These are phyloP conservation scores for Patiria pectinifera DNA, from an alignment of 53 echinoderm and acorn worm species.

Conservation along the genomic window DNA sequence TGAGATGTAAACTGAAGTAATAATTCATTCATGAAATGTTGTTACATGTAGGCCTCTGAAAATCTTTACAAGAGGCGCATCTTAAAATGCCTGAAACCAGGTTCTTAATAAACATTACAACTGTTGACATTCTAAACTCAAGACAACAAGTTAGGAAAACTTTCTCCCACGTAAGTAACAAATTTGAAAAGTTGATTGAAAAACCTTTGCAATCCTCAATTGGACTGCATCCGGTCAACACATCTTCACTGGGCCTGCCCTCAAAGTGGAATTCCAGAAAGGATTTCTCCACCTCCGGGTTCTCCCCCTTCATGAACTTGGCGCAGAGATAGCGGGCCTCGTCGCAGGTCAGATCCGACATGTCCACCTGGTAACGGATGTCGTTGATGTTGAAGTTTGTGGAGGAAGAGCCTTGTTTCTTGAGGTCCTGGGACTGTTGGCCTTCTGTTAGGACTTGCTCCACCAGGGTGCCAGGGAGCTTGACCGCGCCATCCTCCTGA, in stretches of 20 bases:
- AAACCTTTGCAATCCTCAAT: constrained; percentile 79
- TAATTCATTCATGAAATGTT: not conserved
- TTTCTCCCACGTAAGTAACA: no score
- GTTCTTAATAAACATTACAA: no score
- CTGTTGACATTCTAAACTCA: no score
- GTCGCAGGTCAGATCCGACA: constrained; percentile 72
- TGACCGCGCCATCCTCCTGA: constrained; percentile 60
- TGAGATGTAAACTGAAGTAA: not conserved
- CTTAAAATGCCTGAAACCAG: not conserved
- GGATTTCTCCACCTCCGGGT: constrained; percentile 50
- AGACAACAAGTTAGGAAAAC: no score
- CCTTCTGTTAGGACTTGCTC: constrained; percentile 66
- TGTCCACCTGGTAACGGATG: constrained; percentile 75
- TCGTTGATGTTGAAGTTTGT: constrained; percentile 65
- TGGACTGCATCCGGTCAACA: constrained; percentile 78
- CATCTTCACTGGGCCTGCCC: constrained; percentile 69
- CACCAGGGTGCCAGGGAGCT: constrained; percentile 55
- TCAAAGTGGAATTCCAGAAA: constrained; percentile 72
- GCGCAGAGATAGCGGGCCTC: constrained; percentile 86
- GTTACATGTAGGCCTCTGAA: not conserved
- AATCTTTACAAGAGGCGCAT: not conserved
- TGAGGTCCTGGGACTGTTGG: constrained; percentile 60
- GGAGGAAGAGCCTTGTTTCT: constrained; percentile 17
- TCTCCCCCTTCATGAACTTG: constrained; percentile 72
- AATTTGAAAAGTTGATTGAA: no score